phyloP scores from a whole-genome alignment of 2,888 invertebrate genomes.

The Platycnemis pennipes region DNA sequence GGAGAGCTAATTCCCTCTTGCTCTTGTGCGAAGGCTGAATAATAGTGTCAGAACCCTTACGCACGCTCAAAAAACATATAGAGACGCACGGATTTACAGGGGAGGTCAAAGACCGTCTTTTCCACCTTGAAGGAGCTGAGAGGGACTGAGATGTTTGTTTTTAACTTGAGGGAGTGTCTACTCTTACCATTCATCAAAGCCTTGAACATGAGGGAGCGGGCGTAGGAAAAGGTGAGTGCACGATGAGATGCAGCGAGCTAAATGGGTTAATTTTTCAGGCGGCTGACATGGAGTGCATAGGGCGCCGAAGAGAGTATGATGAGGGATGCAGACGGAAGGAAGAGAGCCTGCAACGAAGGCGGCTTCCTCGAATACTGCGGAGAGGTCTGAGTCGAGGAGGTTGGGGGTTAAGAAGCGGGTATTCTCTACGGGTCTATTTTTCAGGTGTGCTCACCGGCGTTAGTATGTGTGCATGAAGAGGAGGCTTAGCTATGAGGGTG shows the following conservation, averaged over 20 bases:
- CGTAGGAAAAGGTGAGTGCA: not conserved
- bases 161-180: not conserved
- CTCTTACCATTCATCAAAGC: not conserved
- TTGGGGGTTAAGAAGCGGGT: not conserved
- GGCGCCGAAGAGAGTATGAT: not conserved
- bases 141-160: not conserved
- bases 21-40: too few species aligned
- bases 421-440: not conserved
- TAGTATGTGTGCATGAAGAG: not conserved
- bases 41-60: too few species aligned
- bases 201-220: not conserved
- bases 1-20: too few species aligned
- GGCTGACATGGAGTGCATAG: not conserved
- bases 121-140: not conserved
- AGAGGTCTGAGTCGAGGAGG: not conserved
- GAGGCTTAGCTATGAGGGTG: not conserved
- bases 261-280: constrained; percentile 18
- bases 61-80: too few species aligned
- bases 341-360: too few species aligned
- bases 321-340: not conserved
- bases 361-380: too few species aligned
- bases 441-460: not conserved
- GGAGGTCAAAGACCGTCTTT: not conserved
- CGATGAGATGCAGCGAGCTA: not conserved
- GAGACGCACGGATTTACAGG: not conserved